Conservation (phyloP, 2,888 invertebrate species). For the Nymphalis polychloros region DNA sequence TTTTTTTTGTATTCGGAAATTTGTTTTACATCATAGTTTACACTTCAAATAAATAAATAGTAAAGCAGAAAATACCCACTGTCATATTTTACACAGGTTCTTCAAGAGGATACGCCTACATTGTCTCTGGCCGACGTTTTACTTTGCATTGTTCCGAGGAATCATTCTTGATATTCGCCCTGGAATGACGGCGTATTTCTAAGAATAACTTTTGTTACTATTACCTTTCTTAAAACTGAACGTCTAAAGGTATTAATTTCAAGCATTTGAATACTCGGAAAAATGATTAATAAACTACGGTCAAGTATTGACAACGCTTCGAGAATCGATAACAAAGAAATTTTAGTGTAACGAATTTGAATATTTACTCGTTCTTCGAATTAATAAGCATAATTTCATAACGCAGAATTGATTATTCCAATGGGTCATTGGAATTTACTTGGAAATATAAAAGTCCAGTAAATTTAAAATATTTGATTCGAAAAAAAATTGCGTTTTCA, state of each 20-base stretch:
- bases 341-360: constrained; percentile 7
- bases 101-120: constrained; percentile 40
- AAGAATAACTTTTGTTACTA: constrained; percentile 48
- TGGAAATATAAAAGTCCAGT: too few species aligned
- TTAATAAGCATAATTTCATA: neutral
- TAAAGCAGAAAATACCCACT: too few species aligned
- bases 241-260: constrained; percentile 38
- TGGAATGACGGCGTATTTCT: constrained; percentile 52
- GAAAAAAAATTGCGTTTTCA: too few species aligned
- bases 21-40: too few species aligned
- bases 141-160: constrained; percentile 48
- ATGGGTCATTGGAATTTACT: too few species aligned
- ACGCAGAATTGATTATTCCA: too few species aligned
- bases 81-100: constrained; percentile 19
- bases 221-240: constrained; percentile 35
- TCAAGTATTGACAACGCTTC: constrained; percentile 23
- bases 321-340: constrained; percentile 22
- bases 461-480: too few species aligned
- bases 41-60: too few species aligned
- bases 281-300: constrained; percentile 40
- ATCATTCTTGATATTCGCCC: constrained; percentile 48
- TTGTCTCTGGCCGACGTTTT: constrained; percentile 28
- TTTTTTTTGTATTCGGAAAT: too few species aligned
- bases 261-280: constrained; percentile 38
- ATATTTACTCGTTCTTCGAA: constrained; percentile 19